phyloP scores from a whole-genome alignment of 2,797 vertebrate species.

The Podarcis siculus region DNA sequence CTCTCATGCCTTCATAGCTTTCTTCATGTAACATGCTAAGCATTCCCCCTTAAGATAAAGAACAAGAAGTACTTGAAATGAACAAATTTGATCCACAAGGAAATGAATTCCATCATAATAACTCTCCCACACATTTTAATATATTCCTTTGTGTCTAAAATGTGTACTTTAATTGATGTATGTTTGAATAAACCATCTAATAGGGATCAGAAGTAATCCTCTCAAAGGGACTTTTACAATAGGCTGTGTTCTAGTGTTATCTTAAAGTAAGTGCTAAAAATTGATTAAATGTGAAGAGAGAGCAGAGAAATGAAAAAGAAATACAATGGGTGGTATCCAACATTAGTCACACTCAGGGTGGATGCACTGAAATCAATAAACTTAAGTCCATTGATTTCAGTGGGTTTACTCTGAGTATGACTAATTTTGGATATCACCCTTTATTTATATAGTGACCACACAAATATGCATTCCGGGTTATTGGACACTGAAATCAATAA shows the following conservation, averaged over 20 bases:
- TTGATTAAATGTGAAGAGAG: slow-evolving; percentile 1
- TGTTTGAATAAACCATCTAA: slow-evolving; percentile 20
- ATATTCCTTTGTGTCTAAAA: slow-evolving; percentile 30
- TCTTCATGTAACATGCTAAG: slow-evolving; percentile 24
- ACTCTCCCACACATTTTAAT: slow-evolving; percentile 15
- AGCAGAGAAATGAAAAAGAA: slow-evolving; percentile 12
- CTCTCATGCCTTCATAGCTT: slow-evolving; percentile 15
- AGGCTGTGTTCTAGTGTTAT: neutral
- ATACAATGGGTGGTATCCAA: neutral
- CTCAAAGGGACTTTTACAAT: slow-evolving; percentile 43
- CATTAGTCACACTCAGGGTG: neutral
- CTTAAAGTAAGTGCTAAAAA: slow-evolving; percentile 41
- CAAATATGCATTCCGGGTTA: neutral
- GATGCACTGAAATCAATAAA: no score
- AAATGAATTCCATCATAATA: slow-evolving; percentile 42
- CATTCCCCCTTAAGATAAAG: slow-evolving; percentile 42
- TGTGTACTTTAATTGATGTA: neutral
- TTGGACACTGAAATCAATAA: slow-evolving; percentile 23
- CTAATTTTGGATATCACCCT: no score
- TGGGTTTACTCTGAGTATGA: no score
- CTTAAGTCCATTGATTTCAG: no score
- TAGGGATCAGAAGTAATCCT: slow-evolving; percentile 35
- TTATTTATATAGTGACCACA: rapidly evolving
- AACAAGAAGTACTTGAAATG: slow-evolving; percentile 46
- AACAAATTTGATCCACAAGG: slow-evolving; percentile 31